phyloP scores from a whole-genome alignment of 2,797 vertebrate genomes.

The Buphagus erythrorhynchus region DNA sequence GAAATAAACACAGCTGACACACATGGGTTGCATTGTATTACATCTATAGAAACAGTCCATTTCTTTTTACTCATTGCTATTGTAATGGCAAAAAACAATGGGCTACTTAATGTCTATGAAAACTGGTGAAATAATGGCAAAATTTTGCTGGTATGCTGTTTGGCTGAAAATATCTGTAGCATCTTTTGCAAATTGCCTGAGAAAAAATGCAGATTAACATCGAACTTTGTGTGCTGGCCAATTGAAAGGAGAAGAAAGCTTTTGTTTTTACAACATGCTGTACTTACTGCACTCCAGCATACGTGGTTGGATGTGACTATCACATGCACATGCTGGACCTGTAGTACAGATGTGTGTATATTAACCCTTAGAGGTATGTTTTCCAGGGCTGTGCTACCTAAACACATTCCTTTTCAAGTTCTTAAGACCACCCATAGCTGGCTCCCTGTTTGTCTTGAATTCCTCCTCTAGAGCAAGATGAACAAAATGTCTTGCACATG shows the following conservation, averaged over 20 bases:
- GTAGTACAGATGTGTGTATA: not conserved
- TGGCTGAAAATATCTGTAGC: not conserved
- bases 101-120: not conserved
- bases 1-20: not conserved
- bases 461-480: constrained; percentile 32
- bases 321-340: not conserved
- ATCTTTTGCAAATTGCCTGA: not conserved
- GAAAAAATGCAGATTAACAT: not conserved
- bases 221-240: not conserved
- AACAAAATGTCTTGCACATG: constrained; percentile 67
- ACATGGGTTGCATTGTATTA: rapidly evolving
- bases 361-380: constrained; percentile 37
- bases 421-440: constrained; percentile 66
- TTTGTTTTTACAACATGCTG: not conserved
- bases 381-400: constrained; percentile 26
- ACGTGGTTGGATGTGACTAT: not conserved
- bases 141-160: not conserved
- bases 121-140: not conserved
- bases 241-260: not conserved
- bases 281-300: not conserved
- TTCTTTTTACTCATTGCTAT: not conserved
- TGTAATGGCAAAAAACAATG: not conserved
- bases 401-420: constrained; percentile 48
- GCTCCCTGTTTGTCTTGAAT: constrained; percentile 49
- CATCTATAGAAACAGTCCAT: not conserved